These are phyloP conservation scores for Cyrtodaria siliqua DNA, from an alignment of 2,888 invertebrate species.

Conservation along the genomic window DNA sequence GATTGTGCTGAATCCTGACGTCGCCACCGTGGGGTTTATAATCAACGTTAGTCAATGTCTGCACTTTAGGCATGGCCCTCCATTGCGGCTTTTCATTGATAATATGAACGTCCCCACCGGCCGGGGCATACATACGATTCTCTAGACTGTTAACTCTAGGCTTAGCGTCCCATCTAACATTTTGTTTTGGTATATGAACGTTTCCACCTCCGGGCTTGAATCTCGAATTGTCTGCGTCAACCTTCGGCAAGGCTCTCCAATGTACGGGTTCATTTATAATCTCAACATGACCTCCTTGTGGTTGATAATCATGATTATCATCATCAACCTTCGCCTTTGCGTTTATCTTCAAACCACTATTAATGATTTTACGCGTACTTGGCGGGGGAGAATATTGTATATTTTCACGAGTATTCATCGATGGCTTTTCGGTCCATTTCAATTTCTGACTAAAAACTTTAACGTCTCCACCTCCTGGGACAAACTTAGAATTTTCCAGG, in stretches of 20 bases:
- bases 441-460: constrained; percentile 60
- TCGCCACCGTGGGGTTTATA: constrained; percentile 64
- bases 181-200: constrained; percentile 64
- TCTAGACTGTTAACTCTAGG: constrained; percentile 92
- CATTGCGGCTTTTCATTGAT: constrained; percentile 57
- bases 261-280: constrained; percentile 57
- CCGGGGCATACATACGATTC: constrained; percentile 92
- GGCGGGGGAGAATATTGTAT: constrained; percentile 49
- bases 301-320: constrained; percentile 89
- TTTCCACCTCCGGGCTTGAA: constrained; percentile 75
- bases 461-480: constrained; percentile 66
- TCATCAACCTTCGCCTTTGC: constrained; percentile 70
- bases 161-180: constrained; percentile 60
- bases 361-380: constrained; percentile 53
- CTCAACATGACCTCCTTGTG: constrained; percentile 87
- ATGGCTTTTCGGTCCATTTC: constrained; percentile 72
- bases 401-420: constrained; percentile 63
- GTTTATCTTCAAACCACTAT: constrained; percentile 59
- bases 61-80: constrained; percentile 69
- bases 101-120: constrained; percentile 81
- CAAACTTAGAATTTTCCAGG: constrained; percentile 90
- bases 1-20: constrained; percentile 48
- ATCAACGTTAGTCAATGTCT: constrained; percentile 73
- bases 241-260: constrained; percentile 67
- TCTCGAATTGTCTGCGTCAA: constrained; percentile 75